phyloP scores from a whole-genome alignment of 2,113 vertebrate species.

The Cervus canadensis region DNA sequence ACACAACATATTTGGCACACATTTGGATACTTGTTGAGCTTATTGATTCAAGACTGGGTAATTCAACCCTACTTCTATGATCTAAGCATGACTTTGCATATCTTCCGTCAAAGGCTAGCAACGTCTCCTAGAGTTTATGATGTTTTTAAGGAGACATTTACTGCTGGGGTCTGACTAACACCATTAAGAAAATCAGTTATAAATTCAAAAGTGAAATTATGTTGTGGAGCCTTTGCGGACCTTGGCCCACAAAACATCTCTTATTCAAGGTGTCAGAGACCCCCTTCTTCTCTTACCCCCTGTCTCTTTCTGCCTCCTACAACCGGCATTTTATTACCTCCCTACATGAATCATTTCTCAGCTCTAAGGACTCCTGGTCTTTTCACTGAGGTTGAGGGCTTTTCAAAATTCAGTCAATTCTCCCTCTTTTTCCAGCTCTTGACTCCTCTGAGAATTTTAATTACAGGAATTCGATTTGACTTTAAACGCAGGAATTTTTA shows the following conservation, averaged over 20 bases:
- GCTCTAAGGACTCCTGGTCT: neutral
- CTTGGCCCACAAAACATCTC: neutral
- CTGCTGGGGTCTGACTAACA: neutral
- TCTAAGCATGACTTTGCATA: accelerated
- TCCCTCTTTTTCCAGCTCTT: too few relatives aligned
- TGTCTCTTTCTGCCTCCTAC: neutral
- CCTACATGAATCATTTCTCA: neutral
- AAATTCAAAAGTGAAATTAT: neutral
- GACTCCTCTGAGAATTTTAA: neutral
- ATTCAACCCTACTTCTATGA: neutral
- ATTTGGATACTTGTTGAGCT: neutral
- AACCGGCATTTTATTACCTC: neutral
- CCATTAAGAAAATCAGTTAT: neutral
- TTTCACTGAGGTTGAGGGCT: neutral
- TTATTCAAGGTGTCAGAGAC: neutral
- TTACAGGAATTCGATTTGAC: neutral
- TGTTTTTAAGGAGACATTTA: neutral
- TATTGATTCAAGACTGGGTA: neutral
- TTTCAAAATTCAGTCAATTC: neutral
- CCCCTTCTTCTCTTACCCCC: accelerated
- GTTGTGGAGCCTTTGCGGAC: neutral
- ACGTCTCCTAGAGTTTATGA: neutral
- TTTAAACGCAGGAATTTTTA: neutral
- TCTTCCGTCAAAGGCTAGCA: neutral
- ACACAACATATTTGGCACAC: neutral